These are phyloP conservation scores for Strigamia crassipes DNA, from an alignment of 2,888 invertebrate genomes.

Conservation along the genomic window DNA sequence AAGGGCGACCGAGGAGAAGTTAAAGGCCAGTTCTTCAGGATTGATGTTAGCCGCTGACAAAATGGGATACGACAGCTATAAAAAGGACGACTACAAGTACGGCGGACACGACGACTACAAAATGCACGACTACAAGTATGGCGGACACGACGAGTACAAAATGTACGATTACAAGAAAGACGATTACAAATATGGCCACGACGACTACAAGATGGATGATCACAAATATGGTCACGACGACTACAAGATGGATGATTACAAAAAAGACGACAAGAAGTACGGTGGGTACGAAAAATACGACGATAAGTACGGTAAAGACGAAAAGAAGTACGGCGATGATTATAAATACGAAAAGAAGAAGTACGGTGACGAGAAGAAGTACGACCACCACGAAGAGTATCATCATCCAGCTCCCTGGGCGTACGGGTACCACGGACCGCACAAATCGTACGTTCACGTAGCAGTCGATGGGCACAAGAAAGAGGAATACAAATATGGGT, in stretches of 20 bases:
- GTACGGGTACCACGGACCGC: slow-evolving; percentile 44
- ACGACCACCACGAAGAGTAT: slow-evolving; percentile 33
- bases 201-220: background rate
- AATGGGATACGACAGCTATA: background rate
- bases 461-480: slow-evolving; percentile 43
- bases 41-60: background rate
- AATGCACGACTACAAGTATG: background rate
- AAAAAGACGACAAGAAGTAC: background rate
- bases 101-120: background rate
- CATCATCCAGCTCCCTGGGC: slow-evolving; percentile 29
- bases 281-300: background rate
- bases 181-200: background rate
- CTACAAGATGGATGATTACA: background rate
- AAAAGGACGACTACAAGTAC: background rate
- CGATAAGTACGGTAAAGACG: background rate
- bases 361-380: slow-evolving; percentile 6
- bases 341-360: background rate
- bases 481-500: slow-evolving; percentile 41
- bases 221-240: background rate
- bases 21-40: background rate
- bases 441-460: slow-evolving; percentile 31
- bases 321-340: background rate
- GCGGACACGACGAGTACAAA: background rate
- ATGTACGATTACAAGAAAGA: background rate
- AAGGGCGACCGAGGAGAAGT: background rate